Evolutionary conservation across 1,140 invertebrate genomes (phyloP), one percentile per base, ranked within the genome.

Genomic region (Holcopasites calliopsidis): DNA sequence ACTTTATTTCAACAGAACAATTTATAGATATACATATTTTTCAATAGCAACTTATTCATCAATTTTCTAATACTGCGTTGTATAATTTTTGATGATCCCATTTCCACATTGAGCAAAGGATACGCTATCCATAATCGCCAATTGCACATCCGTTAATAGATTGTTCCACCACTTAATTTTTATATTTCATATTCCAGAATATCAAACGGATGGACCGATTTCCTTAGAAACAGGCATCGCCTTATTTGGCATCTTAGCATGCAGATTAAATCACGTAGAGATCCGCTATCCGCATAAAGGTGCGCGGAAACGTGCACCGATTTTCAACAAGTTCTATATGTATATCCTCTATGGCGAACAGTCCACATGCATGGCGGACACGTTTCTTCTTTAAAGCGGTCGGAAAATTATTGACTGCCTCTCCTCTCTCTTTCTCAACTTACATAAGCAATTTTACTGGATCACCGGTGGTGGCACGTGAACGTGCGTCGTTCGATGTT

Each of bases 251-350:
- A 50, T 55, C 65, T 73, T 55, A 54, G n/a, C 35, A 65, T 65
- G 70, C 61, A 73, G 61, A 73, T 73, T 64, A 55, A 64, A 64
- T 73, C 70, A 73, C 70, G 70, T 73, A 73, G 49, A 62, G 18
- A 13, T 11, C 23, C 57, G 31, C 35, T 65, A 50, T 52, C 60
- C 40, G 11, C 61, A 49, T 54, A 55, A 54, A 74, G 49, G 71
- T 66, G 61, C 50, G 26, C 71, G 38, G 8, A 23, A 44, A 74
- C 71, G 71, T 66, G 71, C 61, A 5, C 31, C 60, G 71, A 66
- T 64, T 74, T 26, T 61, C 50, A 74, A 74, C 13, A 0, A 55
- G 35, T 65, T 26, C 0, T n/a, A n/a, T n/a, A n/a, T n/a, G n/a
- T n/a, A n/a, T n/a, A 52, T 72, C 33, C 61, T 35, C 61, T 10